Evolutionary conservation across 2,888 invertebrate species (phyloP).

Genomic region (Heliconius charithonia): DNA sequence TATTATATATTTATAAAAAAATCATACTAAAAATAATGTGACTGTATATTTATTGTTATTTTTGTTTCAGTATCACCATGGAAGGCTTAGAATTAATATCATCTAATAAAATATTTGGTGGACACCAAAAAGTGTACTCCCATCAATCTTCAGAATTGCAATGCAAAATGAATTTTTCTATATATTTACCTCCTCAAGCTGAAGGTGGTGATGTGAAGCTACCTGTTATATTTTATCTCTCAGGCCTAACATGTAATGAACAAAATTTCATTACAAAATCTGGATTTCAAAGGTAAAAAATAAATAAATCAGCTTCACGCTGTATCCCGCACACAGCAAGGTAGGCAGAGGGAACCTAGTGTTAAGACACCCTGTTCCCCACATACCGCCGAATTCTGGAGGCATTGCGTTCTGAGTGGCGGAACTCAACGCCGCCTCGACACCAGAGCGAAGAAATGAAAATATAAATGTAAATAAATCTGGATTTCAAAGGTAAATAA

Average conservation of each 20-base stretch:
- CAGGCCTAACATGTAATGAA: slow-evolving; percentile 96
- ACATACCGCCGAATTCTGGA: too few relatives aligned
- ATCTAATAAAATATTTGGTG: slow-evolving; percentile 90
- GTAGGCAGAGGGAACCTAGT: too few relatives aligned
- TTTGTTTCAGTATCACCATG: slow-evolving; percentile 59
- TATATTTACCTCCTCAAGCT: slow-evolving; percentile 93
- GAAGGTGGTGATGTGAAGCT: slow-evolving; percentile 85
- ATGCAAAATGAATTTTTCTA: slow-evolving; percentile 96
- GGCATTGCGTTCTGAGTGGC: too few relatives aligned
- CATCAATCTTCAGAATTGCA: slow-evolving; percentile 91
- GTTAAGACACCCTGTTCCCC: too few relatives aligned
- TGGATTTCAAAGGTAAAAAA: slow-evolving; percentile 93
- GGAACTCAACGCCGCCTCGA: too few relatives aligned
- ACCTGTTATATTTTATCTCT: slow-evolving; percentile 95
- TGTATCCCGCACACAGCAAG: too few relatives aligned
- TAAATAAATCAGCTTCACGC: too few relatives aligned
- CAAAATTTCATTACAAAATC: slow-evolving; percentile 98
- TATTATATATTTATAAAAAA: too few relatives aligned
- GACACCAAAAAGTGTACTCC: slow-evolving; percentile 92
- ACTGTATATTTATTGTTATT: background rate
- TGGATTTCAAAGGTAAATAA: slow-evolving; percentile 90
- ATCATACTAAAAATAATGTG: too few relatives aligned
- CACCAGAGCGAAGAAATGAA: too few relatives aligned
- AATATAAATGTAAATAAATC: too few relatives aligned
- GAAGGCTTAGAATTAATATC: slow-evolving; percentile 85